Evolutionary conservation across 2,113 vertebrate genomes (phyloP), one percentile per base, ranked within the genome.

Genomic region (Vanacampus margaritifer): DNA sequence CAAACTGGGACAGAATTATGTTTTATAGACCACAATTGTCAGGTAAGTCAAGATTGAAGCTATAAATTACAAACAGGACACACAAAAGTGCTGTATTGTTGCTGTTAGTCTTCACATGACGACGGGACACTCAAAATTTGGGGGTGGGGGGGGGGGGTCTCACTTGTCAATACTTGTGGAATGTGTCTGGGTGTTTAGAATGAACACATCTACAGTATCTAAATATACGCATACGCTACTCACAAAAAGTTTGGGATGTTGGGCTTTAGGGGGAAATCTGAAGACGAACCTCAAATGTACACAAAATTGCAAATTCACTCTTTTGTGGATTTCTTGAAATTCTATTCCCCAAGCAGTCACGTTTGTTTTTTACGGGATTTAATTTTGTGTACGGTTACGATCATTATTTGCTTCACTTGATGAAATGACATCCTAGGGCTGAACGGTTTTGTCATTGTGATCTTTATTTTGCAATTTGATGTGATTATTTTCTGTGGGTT

Each of bases 1-100:
- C 86, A 87, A 84, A 91, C 89, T 90, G 89, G 88, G 86, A 91
- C 82, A 43, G 13, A 86, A 87, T 32, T 84, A 87, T 87, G 88
- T 91, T 92, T 92, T 92, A 89, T 91, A 91, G 87, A 90, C 88
- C 83, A 90, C 89, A 92, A 91, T 87, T 87, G 88, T 90, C 89
- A 91, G 90, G 92, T 92, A 91, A 92, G 90, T 93, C 82, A 88
- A 89, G 83, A 85, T 87, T 87, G 84, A 90, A 82, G 88, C 84
- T 87, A 79, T 88, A 78, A 89, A 90, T 90, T 92, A 87, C 84
- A 91, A 46, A 46, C 43, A 6, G 16, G 16, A 17, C 43, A 46
- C 5, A 14, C 8, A 3, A 81, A 90, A 88, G 88, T 91, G 90
- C 88, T 84, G 90, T 92, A 90, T 87, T 76, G 89, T 91, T 89